Base-by-base conservation (phyloP, 2,797 vertebrate species). In the Amphiprion clarkii region DNA sequence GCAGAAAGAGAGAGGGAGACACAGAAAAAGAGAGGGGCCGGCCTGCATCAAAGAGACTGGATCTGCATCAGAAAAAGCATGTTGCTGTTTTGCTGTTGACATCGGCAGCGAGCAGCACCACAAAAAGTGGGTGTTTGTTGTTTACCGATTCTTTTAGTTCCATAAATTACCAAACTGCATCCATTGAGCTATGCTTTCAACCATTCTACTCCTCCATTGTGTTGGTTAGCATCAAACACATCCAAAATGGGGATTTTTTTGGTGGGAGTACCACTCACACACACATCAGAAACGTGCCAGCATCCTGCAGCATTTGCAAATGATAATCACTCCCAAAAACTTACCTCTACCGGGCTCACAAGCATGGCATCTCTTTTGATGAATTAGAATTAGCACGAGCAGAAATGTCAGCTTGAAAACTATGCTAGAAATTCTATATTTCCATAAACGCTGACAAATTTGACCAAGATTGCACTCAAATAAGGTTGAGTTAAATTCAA, bases 41-140 rank as follows among this genome's bases (percentile, higher is more conserved):
- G 86, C 74, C 78, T 74, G 86, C 78, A 90, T 93, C 84, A 92
- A 85, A 92, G 81, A 72, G 71, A 21, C 61, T 59, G 63, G 60
- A 91, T 90, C 83, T 88, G 86, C 87, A 89, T 92, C 81, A 89
- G 86, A 90, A 92, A 90, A 89, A 78, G 52, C 78, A 71, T 52
- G 81, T 80, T 78, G 85, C 84, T 74, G 53, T 89, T 85, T 82
- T 58, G 68, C 57, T 85, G 81, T 76, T 72, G 82, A 88, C 80
- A 72, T 73, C 72, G 11, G 81, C 72, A 49, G 76, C 84, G 65
- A 75, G 29, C 67, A 55, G 71, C 51, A n/a, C 60, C 57, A 74
- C 61, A 74, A 55, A 79, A 75, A 70, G 79, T 40, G 62, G 60
- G 51, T 64, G 59, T 79, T 75, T 76, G 65, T 83, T 84, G 82